Evolutionary conservation across 2,888 invertebrate species (phyloP), one percentile per base, ranked within the genome.

Genomic region (Tiliacea citrago): DNA sequence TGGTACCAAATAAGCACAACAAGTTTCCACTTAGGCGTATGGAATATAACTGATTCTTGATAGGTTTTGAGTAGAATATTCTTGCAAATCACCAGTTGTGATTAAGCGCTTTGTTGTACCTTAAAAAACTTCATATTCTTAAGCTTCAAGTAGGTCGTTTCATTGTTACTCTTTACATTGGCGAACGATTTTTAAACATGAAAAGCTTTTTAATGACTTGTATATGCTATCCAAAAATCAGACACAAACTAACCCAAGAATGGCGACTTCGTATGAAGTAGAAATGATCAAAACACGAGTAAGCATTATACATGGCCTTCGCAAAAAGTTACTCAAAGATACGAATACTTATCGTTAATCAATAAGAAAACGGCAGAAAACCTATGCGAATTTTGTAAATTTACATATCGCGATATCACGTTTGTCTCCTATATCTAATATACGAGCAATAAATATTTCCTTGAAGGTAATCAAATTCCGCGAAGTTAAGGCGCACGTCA

Each of bases 331-430:
- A 13, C 66, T 47, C 13, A 71, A 66, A 57, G 62, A 70, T 57
- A 67, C 39, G 9, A 35, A 49, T 72, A 57, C 57, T 74, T 58
- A 82, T 78, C 60, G 69, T 74, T 63, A 80, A 82, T 87, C 83
- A 81, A 83, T 83, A 81, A 65, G 78, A 80, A 84, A 76, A 72
- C 81, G 57, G 7, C 68, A 53, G 73, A 73, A 82, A 85, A 88
- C 63, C 76, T 81, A 83, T 79, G 81, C 81, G 79, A 86, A 84
- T 85, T 83, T 90, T 77, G 85, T 77, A 73, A 89, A 93, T 94
- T 93, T 91, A 83, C 93, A 92, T 92, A 89, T 77, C 88, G 92
- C 89, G 92, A 93, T 86, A 86, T 92, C 91, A 85, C 92, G 89
- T 88, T 89, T 79, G 51, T 89, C 86, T 87, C 87, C 90, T 87